Evolutionary conservation across 2,797 vertebrate species (phyloP), one percentile per base, ranked within the genome.

Genomic region (Hirundo rustica): DNA sequence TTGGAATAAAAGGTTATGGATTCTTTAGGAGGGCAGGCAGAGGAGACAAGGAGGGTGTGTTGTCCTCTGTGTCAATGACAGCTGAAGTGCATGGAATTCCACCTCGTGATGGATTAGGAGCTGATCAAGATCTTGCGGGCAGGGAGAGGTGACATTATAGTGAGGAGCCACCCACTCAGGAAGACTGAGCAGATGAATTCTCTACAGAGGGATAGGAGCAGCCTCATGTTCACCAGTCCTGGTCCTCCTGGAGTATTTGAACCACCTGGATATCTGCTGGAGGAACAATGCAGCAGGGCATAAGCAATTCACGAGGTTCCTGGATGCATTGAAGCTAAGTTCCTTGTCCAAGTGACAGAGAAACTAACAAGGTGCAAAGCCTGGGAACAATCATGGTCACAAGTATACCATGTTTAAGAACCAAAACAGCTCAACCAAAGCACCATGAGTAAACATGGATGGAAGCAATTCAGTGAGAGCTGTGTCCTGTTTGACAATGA

Each of bases 41-140:
- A 53, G 10, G 16, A n/a, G 5, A 16, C 9, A 36, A 53, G 38
- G 19, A 29, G 12, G 9, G 7, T 0, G 0, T 23, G 16, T 16
- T 23, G 20, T 68, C 11, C 47, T 68, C 40, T 68, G 5, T 29
- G n/a, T 20, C 23, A 61, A 16, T 16, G n/a, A 38, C 29, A 54
- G 23, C 29, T 47, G 47, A 45, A 76, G 29, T 8, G 11, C 13
- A 14, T 54, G 9, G n/a, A 68, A 47, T 47, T 53, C 20, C 8
- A 9, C 29, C 19, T 17, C 29, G 29, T 23, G 8, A 25, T 30
- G 20, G 32, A 45, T 58, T 16, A 62, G 32, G 22, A 48, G 16
- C 55, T 42, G 64, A 36, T 22, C 19, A 26, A 55, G 55, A 11
- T 5, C 23, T 32, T 68, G 16, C 25, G 13, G 29, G 25, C 25